Base-by-base conservation (phyloP, 92 coral and sea anemone species). In the Muricea muricata region DNA sequence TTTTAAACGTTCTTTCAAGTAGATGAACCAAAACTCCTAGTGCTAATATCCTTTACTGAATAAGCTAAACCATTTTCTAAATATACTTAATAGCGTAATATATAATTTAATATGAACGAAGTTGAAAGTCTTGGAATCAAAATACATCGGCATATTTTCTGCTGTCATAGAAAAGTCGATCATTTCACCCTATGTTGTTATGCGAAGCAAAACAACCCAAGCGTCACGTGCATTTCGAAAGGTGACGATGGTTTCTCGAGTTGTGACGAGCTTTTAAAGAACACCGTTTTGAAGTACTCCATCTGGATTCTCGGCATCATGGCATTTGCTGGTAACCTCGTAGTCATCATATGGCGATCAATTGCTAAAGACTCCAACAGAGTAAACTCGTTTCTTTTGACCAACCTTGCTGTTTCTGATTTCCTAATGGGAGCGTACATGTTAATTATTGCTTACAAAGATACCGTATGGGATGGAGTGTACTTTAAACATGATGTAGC, bases 201-300 rank as follows among this genome's bases (percentile, higher is more conserved):
- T 54, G 92, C 92, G 9, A 63, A 48, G 34, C 67, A 46, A 14
- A 18, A 65, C 66, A 63, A 80, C 41, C 87, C 92, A 15, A 60
- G 50, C 33, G 54, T 89, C 25, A 26, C 50, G 1, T 89, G 92
- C 79, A 18, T 52, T 20, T 52, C 60, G 2, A 29, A 65, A 65
- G 72, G 0, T 65, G 24, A 52, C 6, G 35, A 29, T 23, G 80
- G 80, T 21, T 21, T 94, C 70, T 94, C 98, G 0, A 94, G 98
- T 75, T 94, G 98, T 63, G 85, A 84, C n/a, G 98, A 94, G 48
- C 88, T 94, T 45, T 89, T 94, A 91, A 94, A 94, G 78, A 94
- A 94, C 87, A 89, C 68, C 66, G 86, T 92, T 2, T 87, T 95
- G 37, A 84, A 93, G 48, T 78, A 83, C 30, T 93, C 93, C 77